Conservation (phyloP, 2,113 vertebrate species). For the Urocolius indicus region DNA sequence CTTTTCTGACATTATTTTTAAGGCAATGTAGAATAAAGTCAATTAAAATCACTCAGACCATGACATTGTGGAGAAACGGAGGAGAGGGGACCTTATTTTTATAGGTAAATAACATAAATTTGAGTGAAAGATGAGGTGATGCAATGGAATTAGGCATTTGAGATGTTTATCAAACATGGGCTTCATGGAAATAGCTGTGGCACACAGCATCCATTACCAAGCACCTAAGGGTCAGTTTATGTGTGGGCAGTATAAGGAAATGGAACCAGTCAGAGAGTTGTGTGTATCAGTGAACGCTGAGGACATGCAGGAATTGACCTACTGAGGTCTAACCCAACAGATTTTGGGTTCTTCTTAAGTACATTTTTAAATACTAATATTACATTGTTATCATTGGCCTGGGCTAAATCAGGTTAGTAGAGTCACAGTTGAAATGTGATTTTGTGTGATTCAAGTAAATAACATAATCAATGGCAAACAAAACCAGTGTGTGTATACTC, state of each 20-base stretch:
- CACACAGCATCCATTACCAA: not conserved
- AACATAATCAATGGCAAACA: not conserved
- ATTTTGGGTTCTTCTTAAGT: not conserved
- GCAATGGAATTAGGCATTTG: not conserved
- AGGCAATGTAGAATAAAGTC: not conserved
- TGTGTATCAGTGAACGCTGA: not conserved
- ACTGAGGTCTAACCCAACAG: not conserved
- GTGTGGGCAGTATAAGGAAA: not conserved
- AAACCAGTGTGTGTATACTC: not conserved
- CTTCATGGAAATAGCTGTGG: not conserved
- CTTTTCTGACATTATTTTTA: not conserved
- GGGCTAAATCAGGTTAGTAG: not conserved
- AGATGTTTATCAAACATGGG: not conserved
- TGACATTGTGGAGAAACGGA: not conserved
- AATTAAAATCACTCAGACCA: not conserved
- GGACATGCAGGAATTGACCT: not conserved
- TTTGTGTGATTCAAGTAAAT: not conserved
- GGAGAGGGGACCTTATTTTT: not conserved
- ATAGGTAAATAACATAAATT: not conserved
- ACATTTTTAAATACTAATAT: not conserved
- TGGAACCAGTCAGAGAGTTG: not conserved
- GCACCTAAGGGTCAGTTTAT: fast-evolving
- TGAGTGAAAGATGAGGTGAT: not conserved
- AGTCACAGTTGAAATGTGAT: not conserved
- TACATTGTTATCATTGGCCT: not conserved